These are phyloP conservation scores for Pyrocephalus nanus DNA, from an alignment of 2,797 vertebrate genomes.

Conservation along the genomic window DNA sequence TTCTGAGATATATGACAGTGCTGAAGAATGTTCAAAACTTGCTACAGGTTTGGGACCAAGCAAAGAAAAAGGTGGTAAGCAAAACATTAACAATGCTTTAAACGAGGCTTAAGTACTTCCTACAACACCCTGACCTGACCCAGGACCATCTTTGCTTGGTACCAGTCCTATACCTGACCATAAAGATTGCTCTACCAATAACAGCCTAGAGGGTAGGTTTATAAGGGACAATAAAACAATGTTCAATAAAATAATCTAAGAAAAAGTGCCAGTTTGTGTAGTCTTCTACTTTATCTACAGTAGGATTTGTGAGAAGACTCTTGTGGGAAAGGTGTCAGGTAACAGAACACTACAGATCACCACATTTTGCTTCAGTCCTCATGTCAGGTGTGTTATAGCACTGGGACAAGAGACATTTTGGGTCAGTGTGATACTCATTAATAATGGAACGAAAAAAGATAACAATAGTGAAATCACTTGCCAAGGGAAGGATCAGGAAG, in stretches of 20 bases:
- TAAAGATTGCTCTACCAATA: background rate
- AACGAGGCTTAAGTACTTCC: background rate
- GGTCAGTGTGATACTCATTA: background rate
- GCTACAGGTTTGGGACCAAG: background rate
- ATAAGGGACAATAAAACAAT: background rate
- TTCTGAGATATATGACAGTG: background rate
- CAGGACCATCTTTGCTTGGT: background rate
- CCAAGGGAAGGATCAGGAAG: background rate
- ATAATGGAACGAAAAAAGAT: background rate
- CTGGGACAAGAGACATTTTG: background rate
- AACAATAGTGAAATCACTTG: background rate
- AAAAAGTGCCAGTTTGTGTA: background rate
- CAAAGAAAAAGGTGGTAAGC: background rate
- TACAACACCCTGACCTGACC: background rate
- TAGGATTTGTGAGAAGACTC: background rate
- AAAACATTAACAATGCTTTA: background rate
- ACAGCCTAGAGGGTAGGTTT: background rate
- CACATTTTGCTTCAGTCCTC: background rate
- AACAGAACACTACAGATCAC: background rate
- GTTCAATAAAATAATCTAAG: background rate
- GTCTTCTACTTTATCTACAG: background rate
- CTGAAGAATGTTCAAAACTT: background rate
- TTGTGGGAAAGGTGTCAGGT: background rate
- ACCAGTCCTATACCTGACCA: background rate
- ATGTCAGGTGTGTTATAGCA: background rate